These are phyloP conservation scores for Todus mexicanus DNA, from an alignment of 2,797 vertebrate species.

Conservation along the genomic window DNA sequence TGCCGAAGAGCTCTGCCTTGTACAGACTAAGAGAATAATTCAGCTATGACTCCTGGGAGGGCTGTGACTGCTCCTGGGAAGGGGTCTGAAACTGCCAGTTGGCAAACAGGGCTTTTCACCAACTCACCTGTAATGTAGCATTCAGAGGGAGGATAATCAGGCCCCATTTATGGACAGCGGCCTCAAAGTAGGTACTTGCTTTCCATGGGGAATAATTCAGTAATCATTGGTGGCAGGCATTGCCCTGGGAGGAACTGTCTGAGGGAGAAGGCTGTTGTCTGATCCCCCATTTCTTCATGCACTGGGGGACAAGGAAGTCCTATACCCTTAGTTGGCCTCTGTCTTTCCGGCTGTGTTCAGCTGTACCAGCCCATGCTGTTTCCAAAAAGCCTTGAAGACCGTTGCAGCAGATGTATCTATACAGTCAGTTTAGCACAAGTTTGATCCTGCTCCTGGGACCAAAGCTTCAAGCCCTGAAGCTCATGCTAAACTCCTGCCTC, in stretches of 20 bases:
- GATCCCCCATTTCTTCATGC: neutral
- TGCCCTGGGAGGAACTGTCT: neutral
- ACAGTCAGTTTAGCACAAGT: neutral
- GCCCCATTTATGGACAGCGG: neutral
- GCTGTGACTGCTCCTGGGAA: neutral
- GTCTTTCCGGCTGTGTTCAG: neutral
- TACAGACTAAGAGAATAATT: neutral
- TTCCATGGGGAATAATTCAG: neutral
- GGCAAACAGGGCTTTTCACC: neutral
- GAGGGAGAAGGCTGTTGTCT: neutral
- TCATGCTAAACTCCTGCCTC: neutral
- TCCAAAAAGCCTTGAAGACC: neutral
- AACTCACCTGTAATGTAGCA: neutral
- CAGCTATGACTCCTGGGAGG: neutral
- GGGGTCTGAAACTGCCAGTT: neutral
- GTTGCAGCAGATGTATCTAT: neutral
- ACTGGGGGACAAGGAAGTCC: neutral
- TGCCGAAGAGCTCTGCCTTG: neutral
- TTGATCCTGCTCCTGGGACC: neutral
- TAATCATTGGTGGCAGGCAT: neutral
- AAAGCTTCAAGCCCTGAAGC: neutral
- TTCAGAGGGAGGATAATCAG: neutral
- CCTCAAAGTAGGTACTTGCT: neutral
- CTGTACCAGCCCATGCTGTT: neutral
- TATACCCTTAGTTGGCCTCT: neutral